Base-by-base conservation (phyloP, 2,888 invertebrate species). In the Galeruca laticollis region DNA sequence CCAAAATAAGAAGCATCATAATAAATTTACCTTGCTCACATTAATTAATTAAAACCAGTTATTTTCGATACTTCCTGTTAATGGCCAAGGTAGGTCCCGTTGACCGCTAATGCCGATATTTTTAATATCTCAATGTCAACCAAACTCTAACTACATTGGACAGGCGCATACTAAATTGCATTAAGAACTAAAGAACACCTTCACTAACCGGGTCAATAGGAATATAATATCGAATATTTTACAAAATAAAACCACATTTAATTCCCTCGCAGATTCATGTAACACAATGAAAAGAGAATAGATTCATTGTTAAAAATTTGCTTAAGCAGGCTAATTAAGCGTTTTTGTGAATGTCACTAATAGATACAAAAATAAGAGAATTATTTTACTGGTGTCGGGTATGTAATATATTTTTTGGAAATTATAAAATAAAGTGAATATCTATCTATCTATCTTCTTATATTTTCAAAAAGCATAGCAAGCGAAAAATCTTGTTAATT, bases 21-120 rank as follows among this genome's bases (percentile, higher is more conserved):
- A 10, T 40, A 60, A 21, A 43, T 20, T n/a, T 87, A 88, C 88
- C 88, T 66, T 70, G 72, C 87, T 87, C 87, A 87, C 56, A 18
- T 60, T 60, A 40, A 31, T 18, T 31, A 54, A 26, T 26, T 54
- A 54, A 54, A 31, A 26, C 26, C 26, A 26, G 4, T 60, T 60
- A 51, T 37, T 68, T 35, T n/a, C 18, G 57, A 33, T 47, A 65
- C 35, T 20, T 57, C 20, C 57, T 35, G 33, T 65, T 60, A 43
- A 35, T 15, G 15, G 43, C 71, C 68, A 71, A 73, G 70, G 73
- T 70, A 69, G 69, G 73, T 76, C 75, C 76, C 68, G 60, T 72
- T 65, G 69, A 72, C 69, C 56, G 54, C 60, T 59, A 68, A 60
- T 60, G 51, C 21, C 33, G 59, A 60, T 49, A 63, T 59, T 35